Evolutionary conservation across 1,140 invertebrate genomes (phyloP).

Genomic region (Megalopta genalis): DNA sequence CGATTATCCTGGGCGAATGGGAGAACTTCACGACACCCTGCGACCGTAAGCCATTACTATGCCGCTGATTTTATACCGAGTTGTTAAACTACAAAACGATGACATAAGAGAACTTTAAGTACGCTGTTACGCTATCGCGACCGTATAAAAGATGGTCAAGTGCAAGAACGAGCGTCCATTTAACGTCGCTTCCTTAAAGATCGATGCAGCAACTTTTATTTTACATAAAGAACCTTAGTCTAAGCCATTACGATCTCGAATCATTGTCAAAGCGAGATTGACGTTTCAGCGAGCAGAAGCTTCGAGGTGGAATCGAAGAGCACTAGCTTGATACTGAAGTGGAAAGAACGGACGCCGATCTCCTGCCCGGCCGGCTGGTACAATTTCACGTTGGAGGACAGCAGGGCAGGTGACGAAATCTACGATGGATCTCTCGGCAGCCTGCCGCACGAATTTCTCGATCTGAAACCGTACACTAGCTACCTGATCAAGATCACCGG

Average conservation of each 20-base stretch:
- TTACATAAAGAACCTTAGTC: too few relatives aligned
- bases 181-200: too few relatives aligned
- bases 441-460: slow-evolving; percentile 13
- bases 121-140: too few relatives aligned
- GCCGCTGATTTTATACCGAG: too few relatives aligned
- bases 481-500: slow-evolving; percentile 34
- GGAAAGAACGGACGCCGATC: neutral
- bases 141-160: too few relatives aligned
- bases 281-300: slow-evolving; percentile 2
- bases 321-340: slow-evolving; percentile 16
- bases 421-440: neutral
- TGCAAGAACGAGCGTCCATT: too few relatives aligned
- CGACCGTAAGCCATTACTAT: slow-evolving; percentile 36
- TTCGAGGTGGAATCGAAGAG: slow-evolving; percentile 22
- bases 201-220: too few relatives aligned
- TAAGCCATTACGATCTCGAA: too few relatives aligned
- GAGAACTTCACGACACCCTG: slow-evolving; percentile 37
- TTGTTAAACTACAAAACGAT: too few relatives aligned
- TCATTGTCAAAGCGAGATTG: neutral
- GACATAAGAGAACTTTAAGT: too few relatives aligned
- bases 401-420: neutral
- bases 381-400: neutral
- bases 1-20: neutral
- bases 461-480: slow-evolving; percentile 11
- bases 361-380: slow-evolving; percentile 53